Conservation (phyloP, 2,888 invertebrate genomes). For the Xestobium rufovillosum region DNA sequence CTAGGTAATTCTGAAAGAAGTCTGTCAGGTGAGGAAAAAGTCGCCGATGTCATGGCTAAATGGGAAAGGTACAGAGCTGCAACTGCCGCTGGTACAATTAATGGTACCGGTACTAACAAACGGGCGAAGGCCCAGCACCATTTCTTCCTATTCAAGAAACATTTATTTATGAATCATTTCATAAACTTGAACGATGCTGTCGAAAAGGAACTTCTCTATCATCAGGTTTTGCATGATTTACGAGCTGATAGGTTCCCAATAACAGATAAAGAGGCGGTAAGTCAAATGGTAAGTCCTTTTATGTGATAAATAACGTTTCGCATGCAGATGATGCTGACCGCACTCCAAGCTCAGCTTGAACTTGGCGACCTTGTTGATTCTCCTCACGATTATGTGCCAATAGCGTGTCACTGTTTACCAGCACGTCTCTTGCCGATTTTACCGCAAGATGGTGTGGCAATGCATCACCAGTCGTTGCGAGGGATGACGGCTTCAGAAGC, state of each 20-base stretch:
- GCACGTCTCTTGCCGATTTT: conserved; percentile 70
- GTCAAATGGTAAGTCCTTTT: conserved; percentile 33
- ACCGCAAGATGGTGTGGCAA: conserved; percentile 76
- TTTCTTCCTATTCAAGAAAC: conserved; percentile 73
- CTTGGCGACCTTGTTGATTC: conserved; percentile 72
- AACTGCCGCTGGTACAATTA: conserved; percentile 48
- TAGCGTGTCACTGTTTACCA: conserved; percentile 76
- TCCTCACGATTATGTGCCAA: conserved; percentile 55
- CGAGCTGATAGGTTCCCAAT: conserved; percentile 88
- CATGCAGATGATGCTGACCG: conserved; percentile 81
- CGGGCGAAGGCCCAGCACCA: conserved; percentile 49
- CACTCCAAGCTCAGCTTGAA: conserved; percentile 88
- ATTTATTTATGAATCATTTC: conserved; percentile 71
- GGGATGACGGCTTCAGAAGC: conserved; percentile 83
- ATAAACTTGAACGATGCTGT: conserved; percentile 76
- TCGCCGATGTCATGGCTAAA: conserved; percentile 89
- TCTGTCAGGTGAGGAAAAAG: conserved; percentile 76
- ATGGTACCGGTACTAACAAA: conserved; percentile 36
- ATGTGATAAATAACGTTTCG: conserved; percentile 5
- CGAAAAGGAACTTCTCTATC: conserved; percentile 88
- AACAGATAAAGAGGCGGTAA: conserved; percentile 88
- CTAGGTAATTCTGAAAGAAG: conserved; percentile 81
- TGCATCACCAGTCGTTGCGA: conserved; percentile 84
- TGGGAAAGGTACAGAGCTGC: conserved; percentile 85
- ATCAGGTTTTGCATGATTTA: conserved; percentile 86